Base-by-base conservation (phyloP, 1,140 invertebrate species). In the Aphelenchoides besseyi region DNA sequence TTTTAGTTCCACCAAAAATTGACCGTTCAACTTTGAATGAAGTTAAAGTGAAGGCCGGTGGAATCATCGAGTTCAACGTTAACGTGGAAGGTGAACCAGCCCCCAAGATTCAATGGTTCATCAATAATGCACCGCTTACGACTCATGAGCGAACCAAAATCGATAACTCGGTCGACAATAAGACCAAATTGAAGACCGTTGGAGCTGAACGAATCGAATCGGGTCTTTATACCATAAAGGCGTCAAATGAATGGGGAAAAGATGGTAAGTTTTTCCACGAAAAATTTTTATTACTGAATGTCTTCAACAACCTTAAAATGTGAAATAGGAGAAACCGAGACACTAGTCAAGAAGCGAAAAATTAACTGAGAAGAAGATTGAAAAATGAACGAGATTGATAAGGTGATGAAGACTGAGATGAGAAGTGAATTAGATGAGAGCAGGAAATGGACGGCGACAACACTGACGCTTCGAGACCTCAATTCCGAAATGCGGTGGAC, bases 181-280 rank as follows among this genome's bases (percentile, higher is more conserved):
- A 83, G 57, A 83, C 82, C 9, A 93, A 86, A 90, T 91, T 69
- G 91, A 91, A 69, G 23, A 83, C 82, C 2, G 37, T 68, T 26
- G 66, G 57, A 26, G 72, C 83, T 26, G 79, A 76, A 55, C 70
- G 82, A 8, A 57, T 68, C 32, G 94, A 97, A 85, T 89, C 89
- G 69, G 94, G 92, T 53, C 90, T 90, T 5, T 97, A 97, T 83
- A 90, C 90, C 36, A 91, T 96, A 2, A 91, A 90, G 3, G 95
- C 95, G 0, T 92, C 90, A 82, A 98, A 98, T 83, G 92, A 95
- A 74, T 93, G 92, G 41, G 95, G 95, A 16, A 90, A 89, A 69
- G 95, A 98, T 85, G n/a, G n/a, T n/a, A n/a, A n/a, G n/a, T n/a
- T n/a, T n/a, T n/a, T n/a, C n/a, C n/a, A n/a, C n/a, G n/a, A n/a